Base-by-base conservation (phyloP, 2,888 invertebrate genomes). In the Allygus modestus region DNA sequence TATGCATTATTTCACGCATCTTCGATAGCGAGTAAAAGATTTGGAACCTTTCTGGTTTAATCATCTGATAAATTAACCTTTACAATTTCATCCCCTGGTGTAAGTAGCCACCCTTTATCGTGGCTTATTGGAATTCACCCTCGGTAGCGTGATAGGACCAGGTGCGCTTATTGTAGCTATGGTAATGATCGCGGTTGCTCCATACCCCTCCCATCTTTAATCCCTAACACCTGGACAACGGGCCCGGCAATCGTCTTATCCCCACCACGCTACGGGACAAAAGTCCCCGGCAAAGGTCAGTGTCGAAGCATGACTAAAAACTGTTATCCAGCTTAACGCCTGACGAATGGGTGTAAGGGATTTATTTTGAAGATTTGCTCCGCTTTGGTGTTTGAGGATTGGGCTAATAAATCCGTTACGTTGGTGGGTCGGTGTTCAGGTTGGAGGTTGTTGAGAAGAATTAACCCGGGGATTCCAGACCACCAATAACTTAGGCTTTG, bases 401-500 rank as follows among this genome's bases (percentile, higher is more conserved):
- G 58, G 46, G 46, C 12, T 46, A 46, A 46, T 46, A 58, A 51
- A 58, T 58, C 58, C 58, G 58, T 58, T 58, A 58, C 58, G 58
- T 58, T 58, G 58, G 58, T n/a, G 20, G 58, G 23, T 7, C 23
- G 23, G 46, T 9, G 46, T 17, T 46, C 2, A 2, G 46, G 46
- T 46, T 46, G 11, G 41, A 5, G 41, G 11, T 11, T 41, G 41
- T 11, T 5, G n/a, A n/a, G n/a, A n/a, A n/a, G n/a, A n/a, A n/a
- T n/a, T n/a, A n/a, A n/a, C n/a, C n/a, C n/a, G n/a, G n/a, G n/a
- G n/a, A n/a, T n/a, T n/a, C n/a, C n/a, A n/a, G n/a, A n/a, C n/a
- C n/a, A n/a, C n/a, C n/a, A n/a, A n/a, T n/a, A n/a, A n/a, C n/a
- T n/a, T n/a, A n/a, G n/a, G n/a, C n/a, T n/a, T n/a, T n/a, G n/a